Evolutionary conservation across 2,113 vertebrate species (phyloP).

Genomic region (Stigmatopora nigra): DNA sequence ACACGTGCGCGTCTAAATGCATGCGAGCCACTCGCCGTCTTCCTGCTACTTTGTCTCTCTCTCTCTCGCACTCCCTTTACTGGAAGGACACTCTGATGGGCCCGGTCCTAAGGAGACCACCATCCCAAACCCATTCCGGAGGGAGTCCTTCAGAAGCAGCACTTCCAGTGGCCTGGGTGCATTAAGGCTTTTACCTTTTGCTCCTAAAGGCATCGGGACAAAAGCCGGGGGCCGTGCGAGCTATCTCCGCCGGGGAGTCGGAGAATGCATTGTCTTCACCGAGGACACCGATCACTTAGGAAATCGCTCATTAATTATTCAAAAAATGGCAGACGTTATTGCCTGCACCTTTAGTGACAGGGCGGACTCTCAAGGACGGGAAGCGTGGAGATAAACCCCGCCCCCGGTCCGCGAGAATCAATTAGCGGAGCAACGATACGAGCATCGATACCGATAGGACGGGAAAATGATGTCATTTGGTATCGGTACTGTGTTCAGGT

Average conservation of each 20-base stretch:
- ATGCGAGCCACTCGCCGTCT: slow-evolving; percentile 27
- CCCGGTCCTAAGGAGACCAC: slow-evolving; percentile 59
- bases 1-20: slow-evolving; percentile 42
- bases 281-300: slow-evolving; percentile 71
- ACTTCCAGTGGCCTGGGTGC: slow-evolving; percentile 71
- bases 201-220: slow-evolving; percentile 67
- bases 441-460: too few species aligned
- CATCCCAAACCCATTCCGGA: slow-evolving; percentile 58
- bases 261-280: slow-evolving; percentile 68
- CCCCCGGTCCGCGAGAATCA: slow-evolving; percentile 53
- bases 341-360: slow-evolving; percentile 69
- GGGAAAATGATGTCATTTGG: too few species aligned
- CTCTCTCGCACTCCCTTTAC: slow-evolving; percentile 52
- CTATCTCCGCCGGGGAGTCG: slow-evolving; percentile 53
- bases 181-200: slow-evolving; percentile 72
- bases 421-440: slow-evolving; percentile 17
- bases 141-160: slow-evolving; percentile 66
- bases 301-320: slow-evolving; percentile 70
- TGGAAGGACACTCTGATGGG: slow-evolving; percentile 63
- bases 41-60: slow-evolving; percentile 34
- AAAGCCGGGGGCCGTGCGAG: slow-evolving; percentile 62
- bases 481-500: too few species aligned
- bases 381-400: slow-evolving; percentile 60
- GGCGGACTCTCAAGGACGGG: slow-evolving; percentile 63
- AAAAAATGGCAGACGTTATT: slow-evolving; percentile 59